These are phyloP conservation scores for Quadriops clusia DNA, from an alignment of 2,888 invertebrate species.

Conservation along the genomic window DNA sequence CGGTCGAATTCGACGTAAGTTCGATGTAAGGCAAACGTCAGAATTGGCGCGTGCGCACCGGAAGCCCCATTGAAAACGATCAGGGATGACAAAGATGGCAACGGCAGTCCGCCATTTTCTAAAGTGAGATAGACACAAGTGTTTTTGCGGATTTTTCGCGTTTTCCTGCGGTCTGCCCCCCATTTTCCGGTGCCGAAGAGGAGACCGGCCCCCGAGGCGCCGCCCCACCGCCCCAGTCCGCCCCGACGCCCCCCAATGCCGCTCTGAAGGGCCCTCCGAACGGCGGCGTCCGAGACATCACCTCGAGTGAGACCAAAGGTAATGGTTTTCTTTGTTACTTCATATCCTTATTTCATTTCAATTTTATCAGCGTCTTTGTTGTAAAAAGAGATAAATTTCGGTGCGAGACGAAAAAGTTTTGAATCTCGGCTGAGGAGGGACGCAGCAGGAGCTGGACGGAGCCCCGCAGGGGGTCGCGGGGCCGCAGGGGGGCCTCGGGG, in stretches of 20 bases:
- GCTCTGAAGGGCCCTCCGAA: conserved; percentile 11
- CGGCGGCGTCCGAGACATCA: conserved; percentile 21
- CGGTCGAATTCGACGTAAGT: conserved; percentile 12
- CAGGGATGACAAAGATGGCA: conserved; percentile 38
- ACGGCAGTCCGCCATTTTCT: conserved; percentile 39
- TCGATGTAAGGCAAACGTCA: too few species aligned
- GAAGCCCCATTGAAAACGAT: conserved; percentile 10
- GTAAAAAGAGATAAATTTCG: conserved; percentile 37
- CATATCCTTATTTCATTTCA: conserved; percentile 37
- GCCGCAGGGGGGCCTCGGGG: conserved; percentile 2
- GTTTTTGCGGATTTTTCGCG: conserved; percentile 30
- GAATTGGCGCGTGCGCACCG: conserved; percentile 14
- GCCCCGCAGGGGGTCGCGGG: background rate
- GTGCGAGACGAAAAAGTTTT: conserved; percentile 38
- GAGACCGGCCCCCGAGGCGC: conserved; percentile 6
- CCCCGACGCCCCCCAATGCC: conserved; percentile 6
- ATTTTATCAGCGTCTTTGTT: conserved; percentile 39
- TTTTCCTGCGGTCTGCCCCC: conserved; percentile 12
- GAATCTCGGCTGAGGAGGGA: too few species aligned
- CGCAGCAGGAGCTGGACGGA: too few species aligned
- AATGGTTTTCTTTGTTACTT: conserved; percentile 38
- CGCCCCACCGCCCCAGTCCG: conserved; percentile 6
- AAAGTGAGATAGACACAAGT: conserved; percentile 38
- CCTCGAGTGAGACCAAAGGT: conserved; percentile 32
- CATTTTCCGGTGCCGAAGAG: conserved; percentile 1